Conservation (phyloP, 2,888 invertebrate species). For the Hyppa rectilinea region DNA sequence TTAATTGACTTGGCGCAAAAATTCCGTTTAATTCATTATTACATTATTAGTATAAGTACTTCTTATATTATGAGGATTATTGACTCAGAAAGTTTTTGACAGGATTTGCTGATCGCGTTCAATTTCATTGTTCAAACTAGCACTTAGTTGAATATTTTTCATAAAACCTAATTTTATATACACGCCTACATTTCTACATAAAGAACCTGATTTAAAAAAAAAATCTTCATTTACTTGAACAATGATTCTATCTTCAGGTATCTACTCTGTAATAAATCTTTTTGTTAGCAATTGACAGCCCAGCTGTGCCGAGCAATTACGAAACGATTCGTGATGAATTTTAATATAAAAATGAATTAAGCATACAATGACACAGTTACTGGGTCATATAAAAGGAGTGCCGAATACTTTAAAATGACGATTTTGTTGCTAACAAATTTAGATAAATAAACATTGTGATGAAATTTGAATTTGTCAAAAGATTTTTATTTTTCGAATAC, state of each 20-base stretch:
- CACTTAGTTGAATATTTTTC: too few species aligned
- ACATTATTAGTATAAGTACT: too few species aligned
- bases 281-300: slow-evolving; percentile 26
- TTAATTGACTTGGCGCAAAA: too few species aligned
- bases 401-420: background rate
- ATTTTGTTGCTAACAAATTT: background rate
- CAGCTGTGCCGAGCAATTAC: slow-evolving; percentile 7
- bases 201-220: too few species aligned
- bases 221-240: background rate
- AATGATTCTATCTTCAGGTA: slow-evolving; percentile 6
- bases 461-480: background rate
- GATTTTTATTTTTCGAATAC: too few species aligned
- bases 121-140: too few species aligned
- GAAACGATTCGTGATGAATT: slow-evolving; percentile 27
- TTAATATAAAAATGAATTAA: slow-evolving; percentile 32
- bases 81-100: too few species aligned
- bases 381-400: slow-evolving; percentile 3
- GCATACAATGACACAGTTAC: slow-evolving; percentile 21
- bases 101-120: too few species aligned
- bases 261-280: slow-evolving; percentile 40
- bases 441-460: background rate
- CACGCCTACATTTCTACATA: too few species aligned
- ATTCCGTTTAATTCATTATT: too few species aligned
- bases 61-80: too few species aligned
- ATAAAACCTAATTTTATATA: too few species aligned